Conservation (phyloP, 2,113 vertebrate genomes). For the Microtus ochrogaster region DNA sequence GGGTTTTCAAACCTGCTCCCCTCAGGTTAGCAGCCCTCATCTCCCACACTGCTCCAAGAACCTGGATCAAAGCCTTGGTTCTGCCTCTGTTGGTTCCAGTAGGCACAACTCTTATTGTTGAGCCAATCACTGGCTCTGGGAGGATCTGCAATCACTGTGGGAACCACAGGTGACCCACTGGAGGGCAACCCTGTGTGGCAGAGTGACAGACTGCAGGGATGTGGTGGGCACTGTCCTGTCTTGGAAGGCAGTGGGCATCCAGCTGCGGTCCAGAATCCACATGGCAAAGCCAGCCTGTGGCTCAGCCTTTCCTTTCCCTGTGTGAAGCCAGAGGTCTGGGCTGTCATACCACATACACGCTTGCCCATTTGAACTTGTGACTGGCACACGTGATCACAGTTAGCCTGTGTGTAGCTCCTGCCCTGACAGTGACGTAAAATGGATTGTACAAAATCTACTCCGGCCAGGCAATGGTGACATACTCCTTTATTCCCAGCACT, state of each 20-base stretch:
- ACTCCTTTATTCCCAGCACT: no score
- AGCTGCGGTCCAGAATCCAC: neutral
- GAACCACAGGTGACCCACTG: neutral
- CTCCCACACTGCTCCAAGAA: neutral
- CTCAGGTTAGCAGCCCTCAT: neutral
- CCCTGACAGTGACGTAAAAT: neutral
- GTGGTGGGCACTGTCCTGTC: neutral
- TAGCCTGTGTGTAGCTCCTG: neutral
- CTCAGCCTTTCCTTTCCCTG: neutral
- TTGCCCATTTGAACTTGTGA: neutral
- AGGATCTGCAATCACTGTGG: neutral
- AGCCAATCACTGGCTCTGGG: neutral
- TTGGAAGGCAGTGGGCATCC: neutral
- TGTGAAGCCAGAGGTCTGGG: neutral
- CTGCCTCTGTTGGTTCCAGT: neutral
- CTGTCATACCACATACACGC: neutral
- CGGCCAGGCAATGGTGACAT: no score
- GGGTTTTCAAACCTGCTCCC: neutral
- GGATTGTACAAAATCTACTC: neutral
- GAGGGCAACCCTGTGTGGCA: neutral
- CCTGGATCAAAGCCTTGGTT: neutral
- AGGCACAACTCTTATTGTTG: neutral
- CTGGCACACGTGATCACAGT: no score
- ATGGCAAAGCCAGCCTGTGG: neutral
- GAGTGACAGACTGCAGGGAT: no score